Percentiles rank a stretch among this genome's conserved stretches.
phyloP scores from a whole-genome alignment of 1,140 invertebrate genomes.

The Neodiprion lecontei region DNA sequence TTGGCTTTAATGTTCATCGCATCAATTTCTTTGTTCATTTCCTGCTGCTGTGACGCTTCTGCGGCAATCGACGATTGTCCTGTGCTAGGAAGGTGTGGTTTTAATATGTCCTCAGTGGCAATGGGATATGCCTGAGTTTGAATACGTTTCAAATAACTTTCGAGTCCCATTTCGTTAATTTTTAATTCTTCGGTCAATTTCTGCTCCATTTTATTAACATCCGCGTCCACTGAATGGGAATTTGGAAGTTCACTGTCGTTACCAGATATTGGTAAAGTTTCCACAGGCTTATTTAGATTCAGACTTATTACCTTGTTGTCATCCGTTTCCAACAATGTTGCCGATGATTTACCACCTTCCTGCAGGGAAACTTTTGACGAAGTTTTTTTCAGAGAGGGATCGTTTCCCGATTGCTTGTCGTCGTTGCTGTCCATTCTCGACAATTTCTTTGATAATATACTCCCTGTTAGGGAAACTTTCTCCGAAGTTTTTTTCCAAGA shows the following conservation, averaged over 20 bases:
- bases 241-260: neutral
- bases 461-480: neutral
- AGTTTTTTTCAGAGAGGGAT: conserved; percentile 5
- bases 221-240: too few relatives aligned
- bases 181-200: too few relatives aligned
- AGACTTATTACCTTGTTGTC: neutral
- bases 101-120: too few relatives aligned
- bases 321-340: neutral
- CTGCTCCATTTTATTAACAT: too few relatives aligned
- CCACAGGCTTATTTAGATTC: neutral
- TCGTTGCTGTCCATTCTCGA: neutral
- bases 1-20: too few relatives aligned
- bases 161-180: too few relatives aligned
- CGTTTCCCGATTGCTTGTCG: neutral
- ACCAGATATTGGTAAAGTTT: neutral
- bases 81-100: too few relatives aligned
- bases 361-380: neutral
- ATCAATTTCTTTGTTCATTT: too few relatives aligned
- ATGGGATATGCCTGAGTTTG: too few relatives aligned
- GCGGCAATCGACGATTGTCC: too few relatives aligned
- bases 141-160: too few relatives aligned
- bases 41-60: too few relatives aligned
- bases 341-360: neutral
- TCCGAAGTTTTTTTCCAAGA: neutral
- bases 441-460: neutral